Percentiles rank a stretch among this genome's conserved stretches.
phyloP scores from a whole-genome alignment of 2,113 vertebrate genomes.

The Scophthalmus maximus region DNA sequence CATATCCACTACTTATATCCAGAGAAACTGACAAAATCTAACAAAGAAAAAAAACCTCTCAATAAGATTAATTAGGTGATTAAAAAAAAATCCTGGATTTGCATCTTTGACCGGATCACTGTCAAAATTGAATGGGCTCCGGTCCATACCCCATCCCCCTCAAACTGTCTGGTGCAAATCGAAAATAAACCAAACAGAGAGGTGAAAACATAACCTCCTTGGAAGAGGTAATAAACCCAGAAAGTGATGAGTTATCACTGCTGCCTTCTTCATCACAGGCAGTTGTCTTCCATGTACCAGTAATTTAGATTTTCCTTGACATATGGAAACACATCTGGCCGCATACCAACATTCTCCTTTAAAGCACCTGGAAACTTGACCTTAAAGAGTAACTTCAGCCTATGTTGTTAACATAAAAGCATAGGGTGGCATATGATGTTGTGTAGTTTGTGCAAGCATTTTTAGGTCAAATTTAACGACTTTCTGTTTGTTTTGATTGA shows the following conservation, averaged over 20 bases:
- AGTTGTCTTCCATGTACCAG: neutral
- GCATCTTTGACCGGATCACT: neutral
- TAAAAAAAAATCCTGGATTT: neutral
- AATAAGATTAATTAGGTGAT: neutral
- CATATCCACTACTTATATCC: no score
- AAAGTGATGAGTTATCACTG: neutral
- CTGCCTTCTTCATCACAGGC: neutral
- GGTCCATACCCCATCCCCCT: neutral
- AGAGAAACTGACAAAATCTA: no score
- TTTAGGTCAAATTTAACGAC: no score
- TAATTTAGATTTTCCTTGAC: neutral
- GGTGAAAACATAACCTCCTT: neutral
- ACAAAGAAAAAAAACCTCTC: neutral
- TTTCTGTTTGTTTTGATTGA: no score
- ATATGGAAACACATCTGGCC: neutral
- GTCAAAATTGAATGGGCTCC: neutral
- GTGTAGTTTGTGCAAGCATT: no score
- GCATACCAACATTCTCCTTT: neutral
- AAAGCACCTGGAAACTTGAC: neutral
- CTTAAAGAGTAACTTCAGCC: neutral
- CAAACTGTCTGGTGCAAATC: neutral
- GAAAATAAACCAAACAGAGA: neutral
- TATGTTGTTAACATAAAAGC: neutral
- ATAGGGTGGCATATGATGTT: no score
- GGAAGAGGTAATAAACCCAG: neutral